Evolutionary conservation across 2,797 vertebrate species (phyloP).

Genomic region (Vireo griseus): DNA sequence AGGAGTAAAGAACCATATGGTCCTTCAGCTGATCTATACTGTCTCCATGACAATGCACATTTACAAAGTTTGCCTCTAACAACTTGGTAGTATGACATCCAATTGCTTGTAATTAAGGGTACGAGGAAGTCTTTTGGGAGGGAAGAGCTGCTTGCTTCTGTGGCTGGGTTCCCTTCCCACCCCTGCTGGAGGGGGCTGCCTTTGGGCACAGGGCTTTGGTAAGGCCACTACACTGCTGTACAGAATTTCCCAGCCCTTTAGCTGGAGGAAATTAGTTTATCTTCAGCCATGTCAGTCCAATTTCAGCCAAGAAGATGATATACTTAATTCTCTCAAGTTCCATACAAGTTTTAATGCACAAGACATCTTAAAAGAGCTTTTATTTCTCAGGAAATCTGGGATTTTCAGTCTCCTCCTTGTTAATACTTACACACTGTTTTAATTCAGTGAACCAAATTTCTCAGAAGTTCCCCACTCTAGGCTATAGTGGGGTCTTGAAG

Average conservation of each 20-base stretch:
- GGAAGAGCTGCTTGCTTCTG: neutral
- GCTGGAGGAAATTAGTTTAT: neutral
- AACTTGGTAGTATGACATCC: conserved; percentile 15
- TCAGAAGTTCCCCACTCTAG: neutral
- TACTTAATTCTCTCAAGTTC: neutral
- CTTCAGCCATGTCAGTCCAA: neutral
- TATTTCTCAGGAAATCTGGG: neutral
- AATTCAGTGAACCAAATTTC: neutral
- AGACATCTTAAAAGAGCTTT: neutral
- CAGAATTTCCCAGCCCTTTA: neutral
- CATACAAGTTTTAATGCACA: neutral
- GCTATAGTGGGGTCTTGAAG: neutral
- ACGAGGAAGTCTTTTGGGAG: neutral
- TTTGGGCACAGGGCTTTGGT: neutral
- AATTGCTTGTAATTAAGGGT: neutral
- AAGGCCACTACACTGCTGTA: neutral
- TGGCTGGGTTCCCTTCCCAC: neutral
- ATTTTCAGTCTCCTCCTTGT: neutral
- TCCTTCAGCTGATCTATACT: conserved; percentile 59
- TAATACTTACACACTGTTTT: neutral
- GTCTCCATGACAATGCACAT: conserved; percentile 68
- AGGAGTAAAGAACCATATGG: conserved; percentile 67
- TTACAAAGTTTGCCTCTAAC: conserved; percentile 48
- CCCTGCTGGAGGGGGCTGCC: neutral
- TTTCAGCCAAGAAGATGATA: neutral